Evolutionary conservation across 23 tunicate species (phyloP), one percentile per base, ranked within the genome.

Genomic region (Ascidia mentula): DNA sequence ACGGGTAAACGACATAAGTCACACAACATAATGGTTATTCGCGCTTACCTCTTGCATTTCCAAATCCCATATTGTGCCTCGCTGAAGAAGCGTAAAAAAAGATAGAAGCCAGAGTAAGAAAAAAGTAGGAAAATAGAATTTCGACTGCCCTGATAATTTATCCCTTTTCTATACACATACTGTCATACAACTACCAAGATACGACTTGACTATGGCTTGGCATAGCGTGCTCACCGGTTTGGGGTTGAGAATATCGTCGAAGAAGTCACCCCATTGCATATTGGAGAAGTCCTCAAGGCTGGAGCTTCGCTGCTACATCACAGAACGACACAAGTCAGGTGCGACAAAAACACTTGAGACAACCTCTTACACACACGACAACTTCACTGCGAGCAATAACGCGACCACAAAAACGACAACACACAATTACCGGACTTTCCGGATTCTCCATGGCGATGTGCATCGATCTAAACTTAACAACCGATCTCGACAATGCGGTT

Each of bases 241-340:
- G 15, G 88, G 88, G 45, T 83, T 89, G 0, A 22, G 36, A 33
- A 91, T 72, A 72, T 91, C 97, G 38, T 91, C 97, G 82, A 91
- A 91, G 81, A 69, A 91, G 40, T 78, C 80, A n/a, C 35, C 70
- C 97, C 97, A 91, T 31, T 91, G 80, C 38, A 36, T 81, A 32
- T 82, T 76, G 2, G 84, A 33, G 73, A 91, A 91, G 17, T 91
- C 97, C 53, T 91, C 97, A 72, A 91, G 76, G 79, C 90, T 86
- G 69, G 90, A 72, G 59, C 97, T 91, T 59, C 97, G 87, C 9
- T 40, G 75, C 97, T 91, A 36, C 22, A 36, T 31, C 22, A 79
- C 38, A 31, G 2, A 28, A 70, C 18, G 39, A 28, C 22, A 26
- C 22, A 53, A 53, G 65, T 53, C 24, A 28, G 22, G 65, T 53